Percentiles rank a stretch among this genome's conserved stretches.
phyloP scores from a whole-genome alignment of 2,113 vertebrate genomes.

The Anser brachyrhynchus region DNA sequence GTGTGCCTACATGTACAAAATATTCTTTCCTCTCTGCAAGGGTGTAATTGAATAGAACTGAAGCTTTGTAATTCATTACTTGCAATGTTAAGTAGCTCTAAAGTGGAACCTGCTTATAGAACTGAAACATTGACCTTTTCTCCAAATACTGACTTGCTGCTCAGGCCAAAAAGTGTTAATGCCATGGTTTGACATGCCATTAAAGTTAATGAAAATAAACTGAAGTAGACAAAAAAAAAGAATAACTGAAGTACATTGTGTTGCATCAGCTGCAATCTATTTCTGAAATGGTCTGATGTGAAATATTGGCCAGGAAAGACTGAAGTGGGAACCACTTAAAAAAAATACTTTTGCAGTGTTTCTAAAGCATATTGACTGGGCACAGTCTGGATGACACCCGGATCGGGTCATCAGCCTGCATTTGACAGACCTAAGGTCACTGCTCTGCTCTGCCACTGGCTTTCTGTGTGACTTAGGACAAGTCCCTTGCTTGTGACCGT shows the following conservation, averaged over 20 bases:
- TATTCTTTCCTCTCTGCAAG: neutral
- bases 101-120: neutral
- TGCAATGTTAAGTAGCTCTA: neutral
- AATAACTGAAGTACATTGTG: neutral
- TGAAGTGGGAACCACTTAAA: neutral
- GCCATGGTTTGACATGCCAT: neutral
- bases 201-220: neutral
- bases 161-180: neutral
- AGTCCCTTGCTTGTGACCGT: neutral
- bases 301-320: fast-evolving
- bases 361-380: neutral
- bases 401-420: neutral
- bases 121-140: neutral
- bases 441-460: neutral
- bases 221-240: neutral
- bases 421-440: neutral
- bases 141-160: neutral
- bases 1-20: neutral
- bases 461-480: neutral
- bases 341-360: neutral
- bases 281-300: neutral
- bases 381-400: neutral
- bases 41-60: neutral
- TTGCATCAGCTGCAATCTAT: neutral
- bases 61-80: neutral